Percentiles rank a stretch among this genome's conserved stretches.
Conservation (phyloP, 2,797 vertebrate species). For the Melopsittacus undulatus region DNA sequence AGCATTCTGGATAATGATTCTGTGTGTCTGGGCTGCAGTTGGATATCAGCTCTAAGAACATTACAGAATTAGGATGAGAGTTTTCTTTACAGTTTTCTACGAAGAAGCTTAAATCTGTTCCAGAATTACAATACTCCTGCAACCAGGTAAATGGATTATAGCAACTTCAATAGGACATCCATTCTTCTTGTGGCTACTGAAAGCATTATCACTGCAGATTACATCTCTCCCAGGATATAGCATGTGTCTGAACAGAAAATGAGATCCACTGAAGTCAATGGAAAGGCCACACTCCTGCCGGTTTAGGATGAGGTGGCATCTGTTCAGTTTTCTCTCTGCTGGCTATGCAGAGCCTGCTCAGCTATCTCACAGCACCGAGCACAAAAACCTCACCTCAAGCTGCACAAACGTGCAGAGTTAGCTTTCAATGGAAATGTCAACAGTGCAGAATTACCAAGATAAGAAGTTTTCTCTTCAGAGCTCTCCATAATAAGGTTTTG, state of each 20-base stretch:
- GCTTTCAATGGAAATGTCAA: constrained; percentile 56
- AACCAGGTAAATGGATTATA: not conserved
- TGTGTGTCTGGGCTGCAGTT: constrained; percentile 44
- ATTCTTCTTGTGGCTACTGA: not conserved
- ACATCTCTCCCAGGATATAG: not conserved
- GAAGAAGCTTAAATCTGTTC: constrained; percentile 17
- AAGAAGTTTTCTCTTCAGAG: not conserved
- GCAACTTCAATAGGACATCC: not conserved
- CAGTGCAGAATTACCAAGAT: constrained; percentile 31
- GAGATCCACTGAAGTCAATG: not conserved
- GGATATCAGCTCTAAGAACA: constrained; percentile 38
- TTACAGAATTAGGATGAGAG: constrained; percentile 57
- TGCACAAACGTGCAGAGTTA: not conserved
- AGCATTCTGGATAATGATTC: not conserved
- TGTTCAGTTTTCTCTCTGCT: not conserved
- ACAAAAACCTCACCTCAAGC: not conserved
- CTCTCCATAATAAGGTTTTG: constrained; percentile 29
- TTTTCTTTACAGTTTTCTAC: not conserved
- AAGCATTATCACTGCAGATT: not conserved
- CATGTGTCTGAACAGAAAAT: not conserved
- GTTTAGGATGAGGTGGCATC: not conserved
- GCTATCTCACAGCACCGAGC: not conserved
- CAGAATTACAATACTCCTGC: not conserved
- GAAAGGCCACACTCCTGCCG: not conserved
- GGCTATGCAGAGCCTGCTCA: not conserved